Percentiles rank a stretch among this genome's conserved stretches.
These are phyloP conservation scores for Galerucella calmariensis DNA, from an alignment of 2,888 invertebrate genomes.

Conservation along the genomic window DNA sequence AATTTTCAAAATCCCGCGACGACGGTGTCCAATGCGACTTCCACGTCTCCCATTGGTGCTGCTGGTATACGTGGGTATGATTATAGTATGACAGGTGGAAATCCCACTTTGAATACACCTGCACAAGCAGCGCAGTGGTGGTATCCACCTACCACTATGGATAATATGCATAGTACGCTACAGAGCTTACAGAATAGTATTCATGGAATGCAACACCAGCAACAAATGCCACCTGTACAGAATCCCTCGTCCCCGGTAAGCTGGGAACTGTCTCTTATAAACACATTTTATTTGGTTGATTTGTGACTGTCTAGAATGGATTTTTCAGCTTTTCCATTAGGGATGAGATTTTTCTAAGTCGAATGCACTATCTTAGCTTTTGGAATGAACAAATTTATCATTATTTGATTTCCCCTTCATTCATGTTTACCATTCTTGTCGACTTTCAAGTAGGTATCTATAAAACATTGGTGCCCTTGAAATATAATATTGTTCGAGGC, in stretches of 20 bases:
- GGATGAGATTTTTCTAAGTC: not conserved
- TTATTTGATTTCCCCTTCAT: too few species aligned
- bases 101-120: conserved; percentile 63
- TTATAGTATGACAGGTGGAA: conserved; percentile 68
- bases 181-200: conserved; percentile 62
- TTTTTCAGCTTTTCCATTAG: too few species aligned
- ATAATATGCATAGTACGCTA: conserved; percentile 72
- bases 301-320: too few species aligned
- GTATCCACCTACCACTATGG: conserved; percentile 74
- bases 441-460: too few species aligned
- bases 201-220: conserved; percentile 51
- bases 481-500: too few species aligned
- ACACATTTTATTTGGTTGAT: too few species aligned
- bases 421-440: too few species aligned
- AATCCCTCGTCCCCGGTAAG: conserved; percentile 64
- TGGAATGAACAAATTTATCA: too few species aligned
- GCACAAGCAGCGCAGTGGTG: conserved; percentile 76
- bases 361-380: too few species aligned
- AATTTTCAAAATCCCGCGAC: conserved; percentile 81
- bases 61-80: conserved; percentile 72
- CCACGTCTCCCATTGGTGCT: conserved; percentile 70
- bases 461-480: too few species aligned
- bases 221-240: conserved; percentile 63
- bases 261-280: conserved; percentile 21
- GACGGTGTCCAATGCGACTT: conserved; percentile 73